Evolutionary conservation across 2,888 invertebrate species (phyloP).

Genomic region (Melieria picta): DNA sequence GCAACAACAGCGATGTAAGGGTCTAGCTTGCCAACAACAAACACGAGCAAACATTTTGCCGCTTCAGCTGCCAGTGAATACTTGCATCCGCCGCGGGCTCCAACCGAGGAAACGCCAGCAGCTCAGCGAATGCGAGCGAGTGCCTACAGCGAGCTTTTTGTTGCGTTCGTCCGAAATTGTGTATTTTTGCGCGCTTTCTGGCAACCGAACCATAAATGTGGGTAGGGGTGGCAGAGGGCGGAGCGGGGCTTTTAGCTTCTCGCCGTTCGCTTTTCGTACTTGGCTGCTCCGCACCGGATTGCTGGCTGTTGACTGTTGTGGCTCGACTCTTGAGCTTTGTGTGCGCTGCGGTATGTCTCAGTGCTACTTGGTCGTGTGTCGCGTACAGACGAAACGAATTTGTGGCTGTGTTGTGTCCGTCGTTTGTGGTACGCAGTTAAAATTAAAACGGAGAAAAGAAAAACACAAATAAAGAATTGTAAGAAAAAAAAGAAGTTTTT

Average conservation of each 20-base stretch:
- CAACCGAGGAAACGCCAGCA: too few relatives aligned
- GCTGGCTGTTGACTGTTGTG: conserved; percentile 17
- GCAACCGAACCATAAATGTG: too few relatives aligned
- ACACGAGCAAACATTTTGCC: too few relatives aligned
- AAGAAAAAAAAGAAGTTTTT: conserved; percentile 2
- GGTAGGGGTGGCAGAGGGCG: not conserved
- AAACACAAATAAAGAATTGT: not conserved
- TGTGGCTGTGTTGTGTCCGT: conserved; percentile 15
- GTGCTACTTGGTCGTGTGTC: conserved; percentile 28
- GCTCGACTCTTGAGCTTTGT: conserved; percentile 9
- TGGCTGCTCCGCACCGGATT: not conserved
- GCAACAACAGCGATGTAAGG: too few relatives aligned
- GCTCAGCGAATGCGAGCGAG: too few relatives aligned
- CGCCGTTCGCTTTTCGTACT: conserved; percentile 9
- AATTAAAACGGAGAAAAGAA: not conserved
- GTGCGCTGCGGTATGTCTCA: conserved; percentile 18
- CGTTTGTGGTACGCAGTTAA: conserved; percentile 22
- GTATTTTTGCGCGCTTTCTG: too few relatives aligned
- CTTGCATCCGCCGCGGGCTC: too few relatives aligned
- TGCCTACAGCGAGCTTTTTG: too few relatives aligned
- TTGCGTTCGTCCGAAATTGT: too few relatives aligned
- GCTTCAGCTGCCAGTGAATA: too few relatives aligned
- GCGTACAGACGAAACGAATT: conserved; percentile 22
- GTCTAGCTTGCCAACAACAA: too few relatives aligned
- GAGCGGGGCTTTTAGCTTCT: not conserved